phyloP scores from a whole-genome alignment of 2,797 vertebrate species.

The Vespertilio murinus region DNA sequence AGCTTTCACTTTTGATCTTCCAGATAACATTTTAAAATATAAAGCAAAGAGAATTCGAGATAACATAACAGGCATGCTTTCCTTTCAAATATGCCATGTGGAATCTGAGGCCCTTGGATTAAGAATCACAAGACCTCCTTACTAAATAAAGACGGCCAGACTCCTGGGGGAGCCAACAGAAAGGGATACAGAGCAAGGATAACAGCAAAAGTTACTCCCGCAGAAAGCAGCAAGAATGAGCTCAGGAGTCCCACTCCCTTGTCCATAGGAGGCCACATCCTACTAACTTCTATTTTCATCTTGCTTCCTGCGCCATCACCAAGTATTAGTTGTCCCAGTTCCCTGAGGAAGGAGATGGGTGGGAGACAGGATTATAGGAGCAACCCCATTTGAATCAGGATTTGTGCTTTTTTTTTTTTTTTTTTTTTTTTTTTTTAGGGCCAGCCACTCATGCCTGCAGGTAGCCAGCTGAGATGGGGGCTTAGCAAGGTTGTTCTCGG shows the following conservation, averaged over 20 bases:
- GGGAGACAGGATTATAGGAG: not conserved
- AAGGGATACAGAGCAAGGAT: not conserved
- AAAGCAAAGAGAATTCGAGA: conserved; percentile 25
- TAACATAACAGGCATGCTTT: not conserved
- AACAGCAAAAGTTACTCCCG: not conserved
- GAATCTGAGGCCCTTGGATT: not conserved
- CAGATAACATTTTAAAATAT: conserved; percentile 3
- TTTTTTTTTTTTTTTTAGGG: too few species aligned
- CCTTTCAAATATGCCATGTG: not conserved
- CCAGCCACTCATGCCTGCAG: not conserved
- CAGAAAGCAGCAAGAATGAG: not conserved
- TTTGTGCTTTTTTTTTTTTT: too few species aligned
- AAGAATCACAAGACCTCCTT: conserved; percentile 14
- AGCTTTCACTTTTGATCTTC: conserved; percentile 45
- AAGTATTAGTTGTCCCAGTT: not conserved
- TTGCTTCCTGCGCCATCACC: not conserved
- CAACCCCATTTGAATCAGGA: not conserved
- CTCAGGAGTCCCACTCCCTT: not conserved
- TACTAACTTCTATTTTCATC: not conserved
- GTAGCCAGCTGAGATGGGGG: not conserved
- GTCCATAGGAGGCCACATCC: not conserved
- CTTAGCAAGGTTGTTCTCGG: not conserved
- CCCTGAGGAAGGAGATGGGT: not conserved
- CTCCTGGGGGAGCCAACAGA: not conserved
- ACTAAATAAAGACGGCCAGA: conserved; percentile 35